Evolutionary conservation across 2,797 vertebrate genomes (phyloP).

Genomic region (Hoplostethus mediterraneus): DNA sequence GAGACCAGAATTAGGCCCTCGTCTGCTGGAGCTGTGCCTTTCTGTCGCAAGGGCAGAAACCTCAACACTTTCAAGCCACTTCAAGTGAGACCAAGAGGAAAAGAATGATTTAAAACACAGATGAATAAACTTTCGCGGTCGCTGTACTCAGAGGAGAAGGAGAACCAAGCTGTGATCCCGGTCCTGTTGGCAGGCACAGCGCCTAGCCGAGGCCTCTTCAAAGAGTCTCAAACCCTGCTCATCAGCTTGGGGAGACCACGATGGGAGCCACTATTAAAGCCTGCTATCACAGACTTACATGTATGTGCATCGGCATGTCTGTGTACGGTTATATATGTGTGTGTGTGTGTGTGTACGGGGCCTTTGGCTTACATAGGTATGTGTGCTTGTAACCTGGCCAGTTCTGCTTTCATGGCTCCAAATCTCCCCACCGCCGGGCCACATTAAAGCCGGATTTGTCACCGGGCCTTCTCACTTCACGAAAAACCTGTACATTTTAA

Average conservation of each 20-base stretch:
- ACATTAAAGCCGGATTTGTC: conserved; percentile 49
- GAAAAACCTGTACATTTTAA: conserved; percentile 59
- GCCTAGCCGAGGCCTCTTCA: conserved; percentile 72
- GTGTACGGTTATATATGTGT: conserved; percentile 15
- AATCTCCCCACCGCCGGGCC: conserved; percentile 28
- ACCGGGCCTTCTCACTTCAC: conserved; percentile 38
- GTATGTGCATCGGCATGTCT: conserved; percentile 4
- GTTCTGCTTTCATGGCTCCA: conserved; percentile 30
- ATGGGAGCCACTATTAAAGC: conserved; percentile 42
- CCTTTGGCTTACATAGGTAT: not conserved
- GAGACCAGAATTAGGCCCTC: conserved; percentile 42
- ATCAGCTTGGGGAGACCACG: conserved; percentile 58
- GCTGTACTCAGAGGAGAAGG: conserved; percentile 58
- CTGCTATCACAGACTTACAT: conserved; percentile 10
- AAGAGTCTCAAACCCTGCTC: conserved; percentile 57
- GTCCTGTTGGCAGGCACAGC: conserved; percentile 59
- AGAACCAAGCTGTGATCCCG: conserved; percentile 68
- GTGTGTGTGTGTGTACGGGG: not conserved
- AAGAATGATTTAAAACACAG: conserved; percentile 79
- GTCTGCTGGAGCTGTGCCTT: conserved; percentile 52
- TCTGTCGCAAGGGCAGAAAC: conserved; percentile 62
- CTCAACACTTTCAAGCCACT: conserved; percentile 76
- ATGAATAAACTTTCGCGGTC: conserved; percentile 76
- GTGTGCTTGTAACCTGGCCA: conserved; percentile 26
- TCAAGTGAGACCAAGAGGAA: conserved; percentile 73